Base-by-base conservation (phyloP, 2,888 invertebrate species). In the Rapana venosa region DNA sequence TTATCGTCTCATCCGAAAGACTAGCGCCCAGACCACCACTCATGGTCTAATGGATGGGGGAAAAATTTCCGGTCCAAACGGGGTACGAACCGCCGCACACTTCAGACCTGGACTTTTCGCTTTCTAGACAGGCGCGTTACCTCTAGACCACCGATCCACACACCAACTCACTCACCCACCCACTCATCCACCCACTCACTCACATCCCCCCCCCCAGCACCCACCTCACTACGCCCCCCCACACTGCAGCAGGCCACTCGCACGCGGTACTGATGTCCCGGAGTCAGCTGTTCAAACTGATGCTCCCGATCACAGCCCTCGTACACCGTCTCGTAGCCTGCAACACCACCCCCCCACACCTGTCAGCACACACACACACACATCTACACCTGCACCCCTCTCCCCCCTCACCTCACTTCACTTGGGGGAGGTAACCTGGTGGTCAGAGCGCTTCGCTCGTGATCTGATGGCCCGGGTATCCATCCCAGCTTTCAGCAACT, bases 221-320 rank as follows among this genome's bases (percentile, higher is more conserved):
- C 47, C 93, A 96, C 96, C 88, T 97, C 97, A 96, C 98, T 98
- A 92, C 97, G 97, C 70, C 98, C 98, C 88, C 98, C 98, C 47
- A 97, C 97, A 95, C 97, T 98, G 93, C 97, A 97, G 96, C 98
- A 98, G 92, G 97, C 97, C 91, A 98, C 98, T 93, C 98, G 97
- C 93, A 98, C 97, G 93, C 93, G 97, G 96, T 98, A 98, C 88
- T 97, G 97, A 84, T 97, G 97, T 92, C 98, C 98, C 88, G 98
- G 98, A 93, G 97, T 97, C 92, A 98, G 97, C 87, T 97, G 97
- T 96, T 98, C 98, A 96, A 98, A 98, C 95, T 97, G 97, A 93
- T 97, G 97, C 96, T 98, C 98, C 91, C 97, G 97, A 91, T 98
- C 98, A 90, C 97, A 96, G 20, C 98, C 98, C 90, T 97, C 97